Base-by-base conservation (phyloP, 35 echinoderm and acorn worm species). In the Strongylocentrotus purpuratus region DNA sequence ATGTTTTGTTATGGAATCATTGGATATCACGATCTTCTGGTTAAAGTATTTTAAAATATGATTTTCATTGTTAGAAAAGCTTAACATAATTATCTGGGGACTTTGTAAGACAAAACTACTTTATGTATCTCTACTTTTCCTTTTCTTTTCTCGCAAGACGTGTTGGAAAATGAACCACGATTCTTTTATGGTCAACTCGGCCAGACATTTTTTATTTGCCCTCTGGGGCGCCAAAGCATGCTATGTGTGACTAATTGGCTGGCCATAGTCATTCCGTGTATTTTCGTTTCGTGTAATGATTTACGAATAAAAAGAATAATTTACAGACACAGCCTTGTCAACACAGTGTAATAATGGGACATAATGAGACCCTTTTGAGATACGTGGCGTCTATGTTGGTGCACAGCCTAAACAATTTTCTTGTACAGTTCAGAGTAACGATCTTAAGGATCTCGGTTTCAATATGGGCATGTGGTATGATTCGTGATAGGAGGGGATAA, bases 231-330 rank as follows among this genome's bases (percentile, higher is more conserved):
- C 65, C 65, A 22, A 55, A 15, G 65, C 65, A 22, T n/a, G 22
- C 7, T 7, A 78, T 28, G 65, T 78, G 25, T n/a, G 20, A 28
- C 65, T 78, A 78, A 78, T 28, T 78, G 65, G 65, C 65, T 78
- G 65, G 5, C 7, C 65, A 28, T n/a, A 28, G 20, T 8, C 65
- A 78, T 28, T 25, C 25, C 20, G 65, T 78, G 20, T 78, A 78
- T 78, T 28, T 78, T 78, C 22, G 65, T 78, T 78, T 8, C 25
- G 65, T 20, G 61, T 70, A 70, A 70, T 70, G 61, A 70, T 70
- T 70, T 78, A 78, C 65, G 65, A 28, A 78, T 78, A 78, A 78
- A 78, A 59, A 78, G 20, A 78, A 78, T 78, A 78, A 78, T 78
- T 78, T 22, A 78, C 28, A n/a, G 65, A 28, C 65, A 78, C 22